Evolutionary conservation across 2,113 vertebrate species (phyloP).

Genomic region (Halcyon malimbica): DNA sequence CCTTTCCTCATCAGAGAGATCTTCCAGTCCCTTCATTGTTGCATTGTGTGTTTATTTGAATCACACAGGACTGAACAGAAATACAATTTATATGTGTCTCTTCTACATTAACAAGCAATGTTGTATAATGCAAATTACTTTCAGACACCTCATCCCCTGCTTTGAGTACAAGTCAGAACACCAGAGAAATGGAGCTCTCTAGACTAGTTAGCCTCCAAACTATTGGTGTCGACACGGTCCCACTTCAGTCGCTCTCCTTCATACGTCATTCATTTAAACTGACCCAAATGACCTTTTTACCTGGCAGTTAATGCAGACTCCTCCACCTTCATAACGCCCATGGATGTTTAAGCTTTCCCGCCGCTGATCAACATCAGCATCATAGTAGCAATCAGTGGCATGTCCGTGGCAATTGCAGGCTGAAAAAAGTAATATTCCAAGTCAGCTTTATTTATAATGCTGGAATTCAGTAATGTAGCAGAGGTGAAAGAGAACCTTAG

Average conservation of each 20-base stretch:
- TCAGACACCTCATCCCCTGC: background rate
- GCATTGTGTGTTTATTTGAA: background rate
- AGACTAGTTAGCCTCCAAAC: background rate
- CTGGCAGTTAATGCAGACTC: constrained; percentile 93
- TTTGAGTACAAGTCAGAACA: background rate
- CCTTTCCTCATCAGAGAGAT: too few relatives aligned
- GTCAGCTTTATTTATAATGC: background rate
- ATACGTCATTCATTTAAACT: background rate
- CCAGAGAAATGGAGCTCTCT: background rate
- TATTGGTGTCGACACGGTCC: background rate
- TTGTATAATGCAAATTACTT: background rate
- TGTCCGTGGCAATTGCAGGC: constrained; percentile 95
- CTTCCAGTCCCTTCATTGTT: background rate
- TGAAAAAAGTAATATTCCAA: constrained; percentile 49
- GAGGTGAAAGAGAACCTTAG: background rate
- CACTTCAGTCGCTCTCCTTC: background rate
- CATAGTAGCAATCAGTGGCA: constrained; percentile 89
- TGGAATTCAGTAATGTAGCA: background rate
- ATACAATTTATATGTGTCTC: background rate
- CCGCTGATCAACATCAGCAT: constrained; percentile 81
- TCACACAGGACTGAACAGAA: background rate
- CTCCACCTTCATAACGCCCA: constrained; percentile 86
- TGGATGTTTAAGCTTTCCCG: constrained; percentile 85
- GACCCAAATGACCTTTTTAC: constrained; percentile 70
- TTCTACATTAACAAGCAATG: background rate